Evolutionary conservation across 2,113 vertebrate genomes (phyloP), one percentile per base, ranked within the genome.

Genomic region (Hassar affinis): DNA sequence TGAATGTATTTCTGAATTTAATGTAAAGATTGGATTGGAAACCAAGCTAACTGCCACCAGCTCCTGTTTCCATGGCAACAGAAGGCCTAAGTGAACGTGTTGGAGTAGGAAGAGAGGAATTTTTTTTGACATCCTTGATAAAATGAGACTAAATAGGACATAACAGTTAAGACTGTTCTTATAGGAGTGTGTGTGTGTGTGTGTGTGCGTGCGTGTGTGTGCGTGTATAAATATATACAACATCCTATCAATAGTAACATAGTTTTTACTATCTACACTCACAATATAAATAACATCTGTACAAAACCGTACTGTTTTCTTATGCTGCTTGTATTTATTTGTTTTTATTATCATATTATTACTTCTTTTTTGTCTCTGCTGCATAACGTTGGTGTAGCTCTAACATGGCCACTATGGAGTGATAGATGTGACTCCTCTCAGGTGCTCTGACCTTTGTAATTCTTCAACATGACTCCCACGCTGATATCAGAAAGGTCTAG

Each of bases 371-470:
- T 64, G 3, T 54, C 52, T 35, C 25, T 20, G 61, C 33, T 78
- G 49, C 52, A 78, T 49, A 15, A 3, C 5, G 10, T 45, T 71
- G 25, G 25, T 27, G 42, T 62, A 33, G 6, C 22, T 20, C 38
- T 80, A 74, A 74, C 54, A 47, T 35, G 57, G 71, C 57, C 17
- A 59, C 77, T 89, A 85, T 90, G 82, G 72, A 61, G 88, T 56
- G 88, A 86, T 81, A 1, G 38, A 82, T 85, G 84, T 88, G 88
- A 82, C 84, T 80, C 69, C 81, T 85, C 80, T 85, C 80, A 90
- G 87, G 88, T 88, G 78, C 66, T 84, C 84, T 89, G 49, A 81
- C 88, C 80, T 77, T 71, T 62, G 18, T 59, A 22, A 45, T 14
- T 6, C 68, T 76, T 66, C 76, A 80, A 35, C 17, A 72, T 51